Base-by-base conservation (phyloP, 2,113 vertebrate genomes). In the Paradoxurus hermaphroditus region DNA sequence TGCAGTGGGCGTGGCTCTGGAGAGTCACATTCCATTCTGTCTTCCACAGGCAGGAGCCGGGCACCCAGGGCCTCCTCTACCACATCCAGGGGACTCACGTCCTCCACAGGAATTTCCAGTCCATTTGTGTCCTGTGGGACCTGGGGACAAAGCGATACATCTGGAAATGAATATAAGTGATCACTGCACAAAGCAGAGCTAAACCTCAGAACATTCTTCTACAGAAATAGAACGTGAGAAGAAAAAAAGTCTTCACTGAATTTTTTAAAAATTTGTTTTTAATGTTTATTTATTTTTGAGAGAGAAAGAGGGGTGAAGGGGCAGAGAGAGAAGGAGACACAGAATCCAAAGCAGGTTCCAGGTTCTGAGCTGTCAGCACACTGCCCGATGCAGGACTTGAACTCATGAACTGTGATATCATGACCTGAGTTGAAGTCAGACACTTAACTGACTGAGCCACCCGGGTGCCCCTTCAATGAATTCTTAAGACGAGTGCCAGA, bases 1-100 rank as follows among this genome's bases (percentile, higher is more conserved):
- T 86, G 95, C 75, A 90, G 86, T 5, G 51, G 11, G 46, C 75
- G 25, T 77, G 85, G 81, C 34, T 95, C 97, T 93, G 92, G 97
- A 90, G 95, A 95, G 19, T 93, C 86, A 93, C 86, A 83, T 56
- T 93, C 93, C 86, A 93, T 86, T 73, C 85, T 23, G 0, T 68
- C 93, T 51, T 53, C 93, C 29, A 39, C 0, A n/a, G 73, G n/a
- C 13, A 62, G 85, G 21, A 90, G 46, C 62, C 86, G 56, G 23
- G 86, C 25, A 41, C 39, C 56, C 27, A 67, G 62, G 34, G 56
- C 27, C 11, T 44, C 85, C 79, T 90, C 56, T 41, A 21, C 14
- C 7, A 53, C 78, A 65, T 81, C 70, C 49, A 82, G 29, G 34
- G 67, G 5, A 5, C 15, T 68, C 68, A 83, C 56, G 93, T 95